Evolutionary conservation across 2,797 vertebrate genomes (phyloP).

Genomic region (Silurus aristotelis): DNA sequence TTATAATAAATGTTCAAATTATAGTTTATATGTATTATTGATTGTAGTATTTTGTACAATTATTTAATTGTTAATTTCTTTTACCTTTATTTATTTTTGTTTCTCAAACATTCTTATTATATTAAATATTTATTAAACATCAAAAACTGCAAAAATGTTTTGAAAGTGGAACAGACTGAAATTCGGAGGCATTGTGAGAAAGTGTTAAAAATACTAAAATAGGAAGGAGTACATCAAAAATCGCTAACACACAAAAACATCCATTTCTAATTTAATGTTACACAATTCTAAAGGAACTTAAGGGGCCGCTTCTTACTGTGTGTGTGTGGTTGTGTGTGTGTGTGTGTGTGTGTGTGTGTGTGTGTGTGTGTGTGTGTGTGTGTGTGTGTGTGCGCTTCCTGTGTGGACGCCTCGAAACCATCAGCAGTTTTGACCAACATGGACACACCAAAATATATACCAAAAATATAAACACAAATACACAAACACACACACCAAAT

Average conservation of each 20-base stretch:
- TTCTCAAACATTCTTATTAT: too few relatives aligned
- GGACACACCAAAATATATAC: background rate
- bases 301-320: background rate
- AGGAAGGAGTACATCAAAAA: background rate
- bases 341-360: background rate
- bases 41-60: too few relatives aligned
- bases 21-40: too few relatives aligned
- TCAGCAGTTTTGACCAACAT: background rate
- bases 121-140: too few relatives aligned
- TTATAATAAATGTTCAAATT: too few relatives aligned
- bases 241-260: constrained; percentile 5
- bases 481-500: background rate
- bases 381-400: background rate
- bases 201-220: constrained; percentile 1
- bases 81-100: too few relatives aligned
- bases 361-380: background rate
- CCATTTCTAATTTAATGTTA: background rate
- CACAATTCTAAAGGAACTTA: background rate
- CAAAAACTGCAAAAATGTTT: too few relatives aligned
- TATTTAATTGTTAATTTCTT: too few relatives aligned
- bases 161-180: too few relatives aligned
- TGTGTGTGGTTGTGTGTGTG: background rate
- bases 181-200: too few relatives aligned
- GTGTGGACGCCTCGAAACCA: constrained; percentile 14
- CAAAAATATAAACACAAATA: background rate